A percentile compares a stretch with the other conserved stretches of the same genome.
Evolutionary conservation across 2,797 vertebrate species (phyloP).

Genomic region (Falco berigora): DNA sequence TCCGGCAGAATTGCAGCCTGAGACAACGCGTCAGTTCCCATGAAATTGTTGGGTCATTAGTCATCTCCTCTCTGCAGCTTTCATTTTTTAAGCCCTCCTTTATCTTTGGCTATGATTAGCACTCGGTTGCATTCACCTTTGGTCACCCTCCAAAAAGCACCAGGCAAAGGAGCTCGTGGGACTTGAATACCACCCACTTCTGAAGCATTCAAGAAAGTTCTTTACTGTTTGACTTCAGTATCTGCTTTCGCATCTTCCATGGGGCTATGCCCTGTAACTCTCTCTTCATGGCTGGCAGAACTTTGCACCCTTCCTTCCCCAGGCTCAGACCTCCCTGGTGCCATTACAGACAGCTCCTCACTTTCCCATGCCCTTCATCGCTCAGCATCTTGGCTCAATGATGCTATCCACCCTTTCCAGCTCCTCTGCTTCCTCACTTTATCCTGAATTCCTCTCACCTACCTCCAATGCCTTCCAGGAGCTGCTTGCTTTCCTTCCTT

Average conservation of each 20-base stretch:
- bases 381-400: neutral
- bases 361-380: slow-evolving; percentile 42
- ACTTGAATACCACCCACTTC: slow-evolving; percentile 43
- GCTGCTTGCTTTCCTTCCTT: neutral
- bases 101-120: slow-evolving; percentile 41
- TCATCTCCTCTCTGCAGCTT: slow-evolving; percentile 18
- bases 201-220: slow-evolving; percentile 25
- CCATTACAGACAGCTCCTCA: neutral
- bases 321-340: slow-evolving; percentile 46
- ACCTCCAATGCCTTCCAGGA: neutral
- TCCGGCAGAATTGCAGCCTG: neutral
- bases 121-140: slow-evolving; percentile 33
- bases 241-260: slow-evolving; percentile 46
- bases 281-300: slow-evolving; percentile 19
- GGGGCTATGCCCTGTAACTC: slow-evolving; percentile 32
- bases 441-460: neutral
- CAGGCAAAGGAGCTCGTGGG: neutral
- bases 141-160: slow-evolving; percentile 39
- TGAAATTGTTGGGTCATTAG: slow-evolving; percentile 8
- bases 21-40: neutral
- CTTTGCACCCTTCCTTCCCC: slow-evolving; percentile 9
- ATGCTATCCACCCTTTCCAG: neutral
- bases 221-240: slow-evolving; percentile 5
- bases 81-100: slow-evolving; percentile 48
- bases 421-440: neutral